phyloP scores from a whole-genome alignment of 2,113 vertebrate genomes.

The Phalacrocorax brasilianus region DNA sequence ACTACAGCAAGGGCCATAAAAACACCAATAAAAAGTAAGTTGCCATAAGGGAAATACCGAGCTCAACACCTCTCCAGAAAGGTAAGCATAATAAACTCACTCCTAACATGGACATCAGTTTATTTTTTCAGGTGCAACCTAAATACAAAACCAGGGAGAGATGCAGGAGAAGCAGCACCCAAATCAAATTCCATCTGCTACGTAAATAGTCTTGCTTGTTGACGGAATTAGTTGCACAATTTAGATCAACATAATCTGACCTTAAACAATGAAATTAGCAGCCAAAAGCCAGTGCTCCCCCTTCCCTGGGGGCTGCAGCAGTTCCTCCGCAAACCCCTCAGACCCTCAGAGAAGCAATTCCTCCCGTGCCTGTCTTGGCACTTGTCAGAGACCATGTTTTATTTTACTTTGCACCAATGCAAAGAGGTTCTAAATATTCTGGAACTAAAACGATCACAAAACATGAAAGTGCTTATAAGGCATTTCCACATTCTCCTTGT shows the following conservation, averaged over 20 bases:
- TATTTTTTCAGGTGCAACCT: constrained; percentile 47
- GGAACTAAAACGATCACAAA: background rate
- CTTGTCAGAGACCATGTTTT: background rate
- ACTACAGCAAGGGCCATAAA: constrained; percentile 11
- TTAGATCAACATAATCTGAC: constrained; percentile 8
- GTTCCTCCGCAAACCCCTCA: background rate
- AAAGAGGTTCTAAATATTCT: constrained; percentile 6
- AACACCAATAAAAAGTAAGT: constrained; percentile 23
- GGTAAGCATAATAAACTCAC: constrained; percentile 32
- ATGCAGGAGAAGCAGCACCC: background rate
- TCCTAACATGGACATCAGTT: background rate
- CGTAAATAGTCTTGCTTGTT: constrained; percentile 19
- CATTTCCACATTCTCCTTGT: background rate
- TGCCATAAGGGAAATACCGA: constrained; percentile 21
- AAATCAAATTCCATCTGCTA: constrained; percentile 5
- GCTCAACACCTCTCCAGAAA: constrained; percentile 7
- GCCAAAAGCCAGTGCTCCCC: background rate
- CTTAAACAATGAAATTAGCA: constrained; percentile 45
- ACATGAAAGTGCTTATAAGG: constrained; percentile 11
- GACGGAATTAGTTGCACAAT: background rate
- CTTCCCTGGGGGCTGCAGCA: background rate
- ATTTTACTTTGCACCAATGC: background rate
- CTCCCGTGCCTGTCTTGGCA: background rate
- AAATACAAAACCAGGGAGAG: constrained; percentile 1
- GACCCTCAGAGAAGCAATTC: background rate